Conservation (phyloP, 2,113 vertebrate species). For the Tetrax tetrax region DNA sequence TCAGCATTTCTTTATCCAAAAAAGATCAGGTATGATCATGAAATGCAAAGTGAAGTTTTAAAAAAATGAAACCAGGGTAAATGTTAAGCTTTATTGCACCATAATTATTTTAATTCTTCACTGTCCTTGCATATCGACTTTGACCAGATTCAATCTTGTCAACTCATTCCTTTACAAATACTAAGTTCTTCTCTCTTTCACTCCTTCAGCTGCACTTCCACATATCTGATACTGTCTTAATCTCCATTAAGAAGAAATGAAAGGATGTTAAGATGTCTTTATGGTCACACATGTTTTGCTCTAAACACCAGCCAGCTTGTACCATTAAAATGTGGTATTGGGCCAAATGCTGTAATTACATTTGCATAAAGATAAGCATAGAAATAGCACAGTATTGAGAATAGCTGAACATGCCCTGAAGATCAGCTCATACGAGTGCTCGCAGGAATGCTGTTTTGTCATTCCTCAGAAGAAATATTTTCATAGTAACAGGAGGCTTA, state of each 20-base stretch:
- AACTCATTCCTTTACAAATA: not conserved
- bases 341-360: not conserved
- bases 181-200: not conserved
- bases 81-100: not conserved
- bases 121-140: accelerated
- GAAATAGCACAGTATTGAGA: not conserved
- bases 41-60: not conserved
- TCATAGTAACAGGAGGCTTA: not conserved
- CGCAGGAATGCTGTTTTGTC: not conserved
- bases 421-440: not conserved
- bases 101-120: not conserved
- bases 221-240: not conserved
- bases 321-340: no score
- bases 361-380: not conserved
- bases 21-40: not conserved
- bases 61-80: not conserved
- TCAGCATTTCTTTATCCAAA: not conserved
- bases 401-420: not conserved
- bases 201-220: not conserved
- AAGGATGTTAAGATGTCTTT: not conserved
- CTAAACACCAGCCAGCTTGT: not conserved
- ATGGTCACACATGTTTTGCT: not conserved
- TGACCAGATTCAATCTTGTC: not conserved
- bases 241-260: not conserved
- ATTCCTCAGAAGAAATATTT: not conserved